Conservation (phyloP, 2,888 invertebrate genomes). For the Linnaemya vulpina region DNA sequence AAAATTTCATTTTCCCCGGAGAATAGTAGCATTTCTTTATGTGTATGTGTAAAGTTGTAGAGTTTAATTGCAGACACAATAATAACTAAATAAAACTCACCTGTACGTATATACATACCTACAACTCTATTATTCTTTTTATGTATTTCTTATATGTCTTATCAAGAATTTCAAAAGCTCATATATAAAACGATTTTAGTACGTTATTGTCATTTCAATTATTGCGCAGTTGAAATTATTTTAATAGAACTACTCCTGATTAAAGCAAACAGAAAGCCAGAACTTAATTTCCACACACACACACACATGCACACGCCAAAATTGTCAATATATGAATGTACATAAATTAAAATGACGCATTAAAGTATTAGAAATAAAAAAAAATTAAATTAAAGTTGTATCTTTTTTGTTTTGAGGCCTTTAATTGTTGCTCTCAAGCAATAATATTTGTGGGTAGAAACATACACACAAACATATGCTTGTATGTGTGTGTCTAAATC, state of each 20-base stretch:
- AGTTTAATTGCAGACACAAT: no score
- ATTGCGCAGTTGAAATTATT: not conserved
- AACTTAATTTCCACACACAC: not conserved
- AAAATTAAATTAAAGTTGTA: not conserved
- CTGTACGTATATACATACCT: not conserved
- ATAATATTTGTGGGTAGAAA: no score
- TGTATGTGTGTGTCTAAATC: no score
- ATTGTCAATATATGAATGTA: not conserved
- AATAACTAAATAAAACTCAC: not conserved
- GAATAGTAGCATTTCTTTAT: no score
- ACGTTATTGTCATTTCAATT: conserved; percentile 1
- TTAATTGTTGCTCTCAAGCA: not conserved
- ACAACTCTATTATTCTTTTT: not conserved
- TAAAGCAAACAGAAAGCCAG: not conserved
- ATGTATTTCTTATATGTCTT: conserved; percentile 2
- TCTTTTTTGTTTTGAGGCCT: not conserved
- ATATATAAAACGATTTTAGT: not conserved
- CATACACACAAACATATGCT: no score
- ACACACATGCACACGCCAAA: not conserved
- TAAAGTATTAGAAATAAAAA: not conserved
- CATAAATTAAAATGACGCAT: not conserved
- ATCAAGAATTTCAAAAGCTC: not conserved
- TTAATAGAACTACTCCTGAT: not conserved
- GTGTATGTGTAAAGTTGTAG: no score
- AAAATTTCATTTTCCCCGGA: no score